These are phyloP conservation scores for Natator depressus DNA, from an alignment of 2,113 vertebrate species.

Conservation along the genomic window DNA sequence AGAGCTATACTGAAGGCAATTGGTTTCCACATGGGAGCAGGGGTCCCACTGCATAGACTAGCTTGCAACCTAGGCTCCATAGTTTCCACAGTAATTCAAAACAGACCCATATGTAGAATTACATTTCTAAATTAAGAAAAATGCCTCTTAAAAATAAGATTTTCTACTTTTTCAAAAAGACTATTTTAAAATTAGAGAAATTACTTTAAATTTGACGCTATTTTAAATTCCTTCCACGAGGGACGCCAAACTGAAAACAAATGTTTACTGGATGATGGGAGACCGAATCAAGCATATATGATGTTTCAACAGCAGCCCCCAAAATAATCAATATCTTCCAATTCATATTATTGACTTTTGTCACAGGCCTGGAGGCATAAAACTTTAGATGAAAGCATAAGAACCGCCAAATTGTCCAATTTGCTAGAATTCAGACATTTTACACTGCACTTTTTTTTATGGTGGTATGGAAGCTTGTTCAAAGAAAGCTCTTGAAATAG, in stretches of 20 bases:
- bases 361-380: conserved; percentile 49
- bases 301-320: conserved; percentile 42
- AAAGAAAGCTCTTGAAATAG: neutral
- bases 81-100: neutral
- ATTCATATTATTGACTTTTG: conserved; percentile 64
- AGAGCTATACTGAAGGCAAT: neutral
- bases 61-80: neutral
- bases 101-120: neutral
- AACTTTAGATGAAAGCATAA: conserved; percentile 30
- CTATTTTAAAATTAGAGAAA: neutral
- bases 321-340: conserved; percentile 70
- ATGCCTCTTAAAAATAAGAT: conserved; percentile 17
- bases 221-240: conserved; percentile 43
- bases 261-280: conserved; percentile 13
- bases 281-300: conserved; percentile 24
- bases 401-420: conserved; percentile 34
- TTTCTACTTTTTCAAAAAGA: conserved; percentile 26
- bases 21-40: neutral
- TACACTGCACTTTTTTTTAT: conserved; percentile 3
- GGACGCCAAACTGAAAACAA: conserved; percentile 36
- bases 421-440: conserved; percentile 41
- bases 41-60: neutral
- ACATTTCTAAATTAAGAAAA: neutral
- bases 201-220: neutral
- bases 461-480: neutral